Conservation (phyloP, 2,113 vertebrate species). For the Fukomys damarensis region DNA sequence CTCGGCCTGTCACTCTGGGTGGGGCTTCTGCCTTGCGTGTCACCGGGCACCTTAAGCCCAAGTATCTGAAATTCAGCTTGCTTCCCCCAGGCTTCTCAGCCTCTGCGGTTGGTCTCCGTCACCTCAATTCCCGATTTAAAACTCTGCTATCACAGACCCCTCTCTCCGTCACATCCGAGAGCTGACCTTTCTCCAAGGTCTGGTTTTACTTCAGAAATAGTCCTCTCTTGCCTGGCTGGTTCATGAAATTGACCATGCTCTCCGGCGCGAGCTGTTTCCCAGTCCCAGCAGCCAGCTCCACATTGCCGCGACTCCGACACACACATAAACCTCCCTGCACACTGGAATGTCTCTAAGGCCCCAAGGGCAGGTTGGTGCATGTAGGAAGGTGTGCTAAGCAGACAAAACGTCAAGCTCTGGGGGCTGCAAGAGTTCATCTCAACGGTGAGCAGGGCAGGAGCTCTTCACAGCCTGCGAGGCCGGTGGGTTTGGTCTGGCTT, state of each 20-base stretch:
- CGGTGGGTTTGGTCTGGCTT: neutral
- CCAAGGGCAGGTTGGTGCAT: neutral
- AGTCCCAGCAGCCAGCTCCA: neutral
- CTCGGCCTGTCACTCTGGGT: neutral
- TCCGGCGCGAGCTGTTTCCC: neutral
- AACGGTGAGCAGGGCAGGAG: neutral
- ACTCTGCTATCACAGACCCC: neutral
- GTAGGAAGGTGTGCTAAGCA: neutral
- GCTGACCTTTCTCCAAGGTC: neutral
- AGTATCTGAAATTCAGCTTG: neutral
- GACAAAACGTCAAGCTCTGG: neutral
- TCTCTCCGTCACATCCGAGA: neutral
- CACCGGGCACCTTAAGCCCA: neutral
- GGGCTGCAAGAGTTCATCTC: neutral
- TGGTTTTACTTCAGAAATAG: neutral
- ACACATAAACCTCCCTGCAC: neutral
- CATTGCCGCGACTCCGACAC: neutral
- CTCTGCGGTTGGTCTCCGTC: neutral
- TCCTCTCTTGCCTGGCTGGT: neutral
- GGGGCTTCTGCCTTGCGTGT: neutral
- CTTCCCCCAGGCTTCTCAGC: neutral
- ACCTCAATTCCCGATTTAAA: neutral
- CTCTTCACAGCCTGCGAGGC: neutral
- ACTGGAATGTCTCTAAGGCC: neutral
- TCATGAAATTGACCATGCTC: neutral